Conservation (phyloP, 2,797 vertebrate species). For the Falco berigora region DNA sequence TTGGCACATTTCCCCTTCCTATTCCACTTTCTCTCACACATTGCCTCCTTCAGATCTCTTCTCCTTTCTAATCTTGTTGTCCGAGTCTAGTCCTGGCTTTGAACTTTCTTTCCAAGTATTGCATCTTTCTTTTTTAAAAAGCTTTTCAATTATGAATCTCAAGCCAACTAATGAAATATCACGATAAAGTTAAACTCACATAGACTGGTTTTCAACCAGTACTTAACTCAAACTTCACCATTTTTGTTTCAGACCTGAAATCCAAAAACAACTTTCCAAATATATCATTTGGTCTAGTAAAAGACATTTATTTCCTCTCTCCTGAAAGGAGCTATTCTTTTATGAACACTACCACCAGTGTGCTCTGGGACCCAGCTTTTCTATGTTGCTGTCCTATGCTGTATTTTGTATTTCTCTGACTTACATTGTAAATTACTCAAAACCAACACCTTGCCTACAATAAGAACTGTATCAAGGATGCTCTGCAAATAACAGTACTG, state of each 20-base stretch:
- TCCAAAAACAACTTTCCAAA: slow-evolving; percentile 4
- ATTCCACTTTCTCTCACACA: background rate
- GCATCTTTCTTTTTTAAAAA: background rate
- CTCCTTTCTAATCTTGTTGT: background rate
- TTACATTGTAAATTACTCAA: background rate
- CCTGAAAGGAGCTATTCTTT: slow-evolving; percentile 8
- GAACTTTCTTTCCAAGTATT: background rate
- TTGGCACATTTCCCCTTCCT: background rate
- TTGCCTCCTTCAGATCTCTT: background rate
- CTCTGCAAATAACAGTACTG: background rate
- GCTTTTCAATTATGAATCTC: background rate
- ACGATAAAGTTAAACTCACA: background rate
- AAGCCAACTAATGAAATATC: background rate
- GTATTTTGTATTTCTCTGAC: background rate
- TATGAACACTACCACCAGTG: background rate
- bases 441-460: background rate
- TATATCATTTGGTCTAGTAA: background rate
- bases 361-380: background rate
- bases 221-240: background rate
- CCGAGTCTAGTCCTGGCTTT: background rate
- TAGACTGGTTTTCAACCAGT: background rate
- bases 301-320: background rate
- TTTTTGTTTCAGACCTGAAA: background rate
- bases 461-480: background rate
- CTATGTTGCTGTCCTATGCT: background rate